These are phyloP conservation scores for Nephotettix cincticeps DNA, from an alignment of 1,140 invertebrate species.

Conservation along the genomic window DNA sequence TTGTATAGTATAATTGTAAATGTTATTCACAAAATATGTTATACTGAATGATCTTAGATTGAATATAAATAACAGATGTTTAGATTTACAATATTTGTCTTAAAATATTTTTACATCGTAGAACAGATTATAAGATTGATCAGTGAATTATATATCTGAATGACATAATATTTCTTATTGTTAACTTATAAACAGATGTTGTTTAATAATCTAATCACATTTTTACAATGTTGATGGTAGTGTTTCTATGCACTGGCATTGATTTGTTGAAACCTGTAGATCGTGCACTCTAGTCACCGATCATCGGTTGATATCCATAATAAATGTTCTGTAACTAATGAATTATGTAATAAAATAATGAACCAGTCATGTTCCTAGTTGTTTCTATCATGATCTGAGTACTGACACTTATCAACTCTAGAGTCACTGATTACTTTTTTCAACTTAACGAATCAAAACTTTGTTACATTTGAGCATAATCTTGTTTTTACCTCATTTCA, in stretches of 20 bases:
- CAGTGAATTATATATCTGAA: neutral
- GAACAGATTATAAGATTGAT: neutral
- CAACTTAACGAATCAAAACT: neutral
- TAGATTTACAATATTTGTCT: neutral
- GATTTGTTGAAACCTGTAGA: neutral
- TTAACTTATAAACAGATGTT: slow-evolving; percentile 5
- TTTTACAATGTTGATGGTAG: slow-evolving; percentile 16
- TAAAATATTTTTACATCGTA: slow-evolving; percentile 20
- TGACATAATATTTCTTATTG: slow-evolving; percentile 8
- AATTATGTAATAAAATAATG: neutral
- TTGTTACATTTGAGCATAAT: neutral
- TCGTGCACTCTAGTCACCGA: neutral
- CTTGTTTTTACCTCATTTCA: neutral
- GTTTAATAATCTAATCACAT: neutral
- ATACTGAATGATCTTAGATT: slow-evolving; percentile 4
- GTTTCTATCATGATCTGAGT: neutral
- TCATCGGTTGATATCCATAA: neutral
- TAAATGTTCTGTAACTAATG: slow-evolving; percentile 11
- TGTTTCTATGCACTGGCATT: neutral
- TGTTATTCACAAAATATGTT: neutral
- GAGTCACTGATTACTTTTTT: neutral
- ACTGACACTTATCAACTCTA: neutral
- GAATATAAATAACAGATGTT: slow-evolving; percentile 4
- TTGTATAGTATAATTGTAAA: slow-evolving; percentile 10
- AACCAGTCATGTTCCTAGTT: neutral